A percentile compares a stretch with the other conserved stretches of the same genome.
Evolutionary conservation across 2,113 vertebrate species (phyloP).

Genomic region (Phylloscopus trochiloides): DNA sequence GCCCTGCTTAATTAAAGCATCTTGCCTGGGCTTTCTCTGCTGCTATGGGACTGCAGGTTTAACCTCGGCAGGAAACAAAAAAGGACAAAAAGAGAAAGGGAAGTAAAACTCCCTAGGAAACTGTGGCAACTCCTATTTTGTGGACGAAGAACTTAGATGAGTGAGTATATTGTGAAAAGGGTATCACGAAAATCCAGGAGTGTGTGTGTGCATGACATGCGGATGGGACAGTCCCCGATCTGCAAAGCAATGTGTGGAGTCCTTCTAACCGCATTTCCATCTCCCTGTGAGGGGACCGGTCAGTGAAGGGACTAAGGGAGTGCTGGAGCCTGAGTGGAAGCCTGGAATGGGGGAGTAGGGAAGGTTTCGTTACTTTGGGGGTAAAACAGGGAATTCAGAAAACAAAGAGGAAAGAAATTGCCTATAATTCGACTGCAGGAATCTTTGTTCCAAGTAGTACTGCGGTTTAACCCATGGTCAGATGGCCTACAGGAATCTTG

Average conservation of each 20-base stretch:
- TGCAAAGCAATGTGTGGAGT: neutral
- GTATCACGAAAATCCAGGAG: fast-evolving
- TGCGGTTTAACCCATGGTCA: too few relatives aligned
- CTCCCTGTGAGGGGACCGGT: fast-evolving
- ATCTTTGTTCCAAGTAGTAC: neutral
- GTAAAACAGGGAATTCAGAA: too few relatives aligned
- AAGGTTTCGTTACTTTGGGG: neutral
- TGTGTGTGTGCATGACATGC: neutral
- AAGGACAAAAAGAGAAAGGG: neutral
- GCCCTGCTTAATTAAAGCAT: too few relatives aligned
- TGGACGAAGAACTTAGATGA: neutral
- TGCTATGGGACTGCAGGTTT: too few relatives aligned
- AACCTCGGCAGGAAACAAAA: neutral
- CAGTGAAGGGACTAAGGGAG: fast-evolving
- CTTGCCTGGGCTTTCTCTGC: too few relatives aligned
- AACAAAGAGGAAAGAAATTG: neutral
- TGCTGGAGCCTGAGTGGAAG: neutral
- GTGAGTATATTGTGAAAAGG: neutral
- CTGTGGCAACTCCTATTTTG: neutral
- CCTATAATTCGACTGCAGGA: neutral
- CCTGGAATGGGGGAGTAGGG: neutral
- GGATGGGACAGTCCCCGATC: too few relatives aligned
- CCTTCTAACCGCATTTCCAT: fast-evolving
- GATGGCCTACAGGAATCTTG: neutral
- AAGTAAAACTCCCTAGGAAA: neutral